Base-by-base conservation (phyloP, 2,113 vertebrate genomes). In the Pseudorhombus dupliciocellatus region DNA sequence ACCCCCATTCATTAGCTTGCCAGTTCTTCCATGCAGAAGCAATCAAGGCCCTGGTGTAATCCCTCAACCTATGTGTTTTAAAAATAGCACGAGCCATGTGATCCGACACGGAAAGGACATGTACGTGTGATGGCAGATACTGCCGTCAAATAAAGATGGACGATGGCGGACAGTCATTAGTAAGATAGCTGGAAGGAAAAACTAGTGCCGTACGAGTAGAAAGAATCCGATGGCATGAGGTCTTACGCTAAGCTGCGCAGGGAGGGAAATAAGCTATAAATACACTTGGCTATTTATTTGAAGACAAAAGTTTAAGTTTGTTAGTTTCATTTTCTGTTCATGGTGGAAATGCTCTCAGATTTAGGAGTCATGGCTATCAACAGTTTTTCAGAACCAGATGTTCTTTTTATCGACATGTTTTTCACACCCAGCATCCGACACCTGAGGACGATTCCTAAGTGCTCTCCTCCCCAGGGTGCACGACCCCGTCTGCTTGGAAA, bases 121-220 rank as follows among this genome's bases (percentile, higher is more conserved):
- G 51, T 50, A 62, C 42, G 0, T 62, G 42, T 42, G 63, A 63
- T 75, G 55, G 3, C 11, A 59, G 57, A 67, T 79, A 20, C 11
- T 15, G 44, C 65, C 60, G 46, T 63, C 25, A 75, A 42, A 84
- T 59, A 53, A 81, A 76, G 75, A 79, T 73, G 40, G 62, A 64
- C n/a, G 25, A 63, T 31, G 26, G 40, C 63, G 40, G 64, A 73
- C 31, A 26, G 59, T 69, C 50, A 20, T 72, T 21, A 69, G 42
- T 48, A 20, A 60, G 57, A 54, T 24, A 59, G 26, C 18, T 31
- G 55, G 62, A 59, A 57, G 64, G 57, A 60, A 66, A 79, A 59
- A 54, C 34, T 15, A 20, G n/a, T 34, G 51, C 55, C 68, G 71
- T 28, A 50, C n/a, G 50, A 42, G 34, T 21, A 31, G 30, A 46